Percentiles rank a stretch among this genome's conserved stretches.
phyloP scores from a whole-genome alignment of 2,797 vertebrate species.

The Chrysocyon brachyurus region DNA sequence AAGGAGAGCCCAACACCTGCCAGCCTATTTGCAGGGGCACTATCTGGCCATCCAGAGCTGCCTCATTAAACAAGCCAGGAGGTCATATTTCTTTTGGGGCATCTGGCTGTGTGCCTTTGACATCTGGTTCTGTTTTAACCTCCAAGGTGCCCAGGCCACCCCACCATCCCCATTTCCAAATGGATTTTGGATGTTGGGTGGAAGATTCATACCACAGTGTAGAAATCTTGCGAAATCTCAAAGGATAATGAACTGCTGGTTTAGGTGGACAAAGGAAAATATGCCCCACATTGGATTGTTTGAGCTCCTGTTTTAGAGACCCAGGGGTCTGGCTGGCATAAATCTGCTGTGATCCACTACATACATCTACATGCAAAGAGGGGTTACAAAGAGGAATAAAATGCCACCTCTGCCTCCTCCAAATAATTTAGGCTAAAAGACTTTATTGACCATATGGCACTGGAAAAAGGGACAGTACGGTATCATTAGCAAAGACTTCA shows the following conservation, averaged over 20 bases:
- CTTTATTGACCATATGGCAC: slow-evolving; percentile 49
- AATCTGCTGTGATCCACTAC: background rate
- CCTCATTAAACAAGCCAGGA: background rate
- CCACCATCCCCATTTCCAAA: background rate
- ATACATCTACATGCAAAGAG: background rate
- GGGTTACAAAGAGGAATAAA: background rate
- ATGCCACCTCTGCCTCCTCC: background rate
- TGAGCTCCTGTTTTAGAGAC: background rate
- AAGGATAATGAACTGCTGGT: background rate
- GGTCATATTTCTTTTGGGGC: background rate
- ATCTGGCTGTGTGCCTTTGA: background rate
- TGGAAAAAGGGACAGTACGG: background rate
- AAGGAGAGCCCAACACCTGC: background rate
- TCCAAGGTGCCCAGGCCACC: background rate
- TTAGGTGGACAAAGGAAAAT: background rate
- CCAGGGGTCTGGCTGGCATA: background rate
- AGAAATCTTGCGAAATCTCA: background rate
- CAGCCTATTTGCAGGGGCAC: background rate
- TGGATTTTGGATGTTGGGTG: background rate
- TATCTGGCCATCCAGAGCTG: background rate
- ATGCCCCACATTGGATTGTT: background rate
- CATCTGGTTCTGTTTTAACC: background rate
- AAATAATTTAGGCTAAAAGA: background rate
- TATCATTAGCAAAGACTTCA: background rate
- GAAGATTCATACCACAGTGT: background rate